Evolutionary conservation across 2,113 vertebrate genomes (phyloP).

Genomic region (Phaethornis superciliosus): DNA sequence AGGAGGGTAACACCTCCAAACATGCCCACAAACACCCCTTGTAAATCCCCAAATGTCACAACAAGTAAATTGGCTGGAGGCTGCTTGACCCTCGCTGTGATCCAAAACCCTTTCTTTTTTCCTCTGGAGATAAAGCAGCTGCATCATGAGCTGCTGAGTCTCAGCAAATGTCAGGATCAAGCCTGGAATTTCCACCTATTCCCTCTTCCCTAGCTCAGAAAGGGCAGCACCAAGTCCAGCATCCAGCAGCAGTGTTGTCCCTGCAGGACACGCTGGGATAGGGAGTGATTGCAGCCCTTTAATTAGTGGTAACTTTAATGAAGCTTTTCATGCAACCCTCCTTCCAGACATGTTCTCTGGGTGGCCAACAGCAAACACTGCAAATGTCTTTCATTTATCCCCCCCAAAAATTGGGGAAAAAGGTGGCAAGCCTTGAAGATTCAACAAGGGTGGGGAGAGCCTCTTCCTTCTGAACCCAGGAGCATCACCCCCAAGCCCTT

Average conservation of each 20-base stretch:
- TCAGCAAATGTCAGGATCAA: not conserved
- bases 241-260: not conserved
- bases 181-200: rapidly evolving
- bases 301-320: not conserved
- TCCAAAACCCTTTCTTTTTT: not conserved
- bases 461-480: not conserved
- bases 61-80: not conserved
- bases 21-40: rapidly evolving
- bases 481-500: not conserved
- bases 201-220: rapidly evolving
- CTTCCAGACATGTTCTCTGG: not conserved
- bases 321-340: not conserved
- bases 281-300: not conserved
- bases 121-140: not conserved
- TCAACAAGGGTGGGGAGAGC: rapidly evolving
- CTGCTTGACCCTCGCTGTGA: rapidly evolving
- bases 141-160: rapidly evolving
- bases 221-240: not conserved
- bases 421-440: not conserved
- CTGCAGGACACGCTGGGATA: too few species aligned
- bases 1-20: rapidly evolving
- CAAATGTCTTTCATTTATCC: not conserved
- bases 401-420: not conserved
- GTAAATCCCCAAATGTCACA: rapidly evolving
- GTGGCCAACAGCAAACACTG: not conserved